A percentile compares a stretch with the other conserved stretches of the same genome.
phyloP scores from a whole-genome alignment of 2,113 vertebrate species.

The Sisor rabdophorus region DNA sequence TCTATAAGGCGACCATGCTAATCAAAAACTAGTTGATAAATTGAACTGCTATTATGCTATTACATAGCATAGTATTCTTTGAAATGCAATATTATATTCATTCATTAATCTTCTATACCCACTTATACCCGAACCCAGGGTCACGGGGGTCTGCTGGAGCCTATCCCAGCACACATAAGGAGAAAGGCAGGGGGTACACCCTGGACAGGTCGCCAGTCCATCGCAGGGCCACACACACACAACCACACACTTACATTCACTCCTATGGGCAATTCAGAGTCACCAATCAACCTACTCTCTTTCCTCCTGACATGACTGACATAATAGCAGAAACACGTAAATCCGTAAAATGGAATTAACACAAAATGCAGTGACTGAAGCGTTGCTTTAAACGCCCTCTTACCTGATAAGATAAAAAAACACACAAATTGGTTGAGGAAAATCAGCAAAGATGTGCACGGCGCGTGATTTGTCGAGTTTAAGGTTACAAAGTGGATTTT shows the following conservation, averaged over 20 bases:
- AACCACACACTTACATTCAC: too few species aligned
- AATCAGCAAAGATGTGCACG: conserved; percentile 33
- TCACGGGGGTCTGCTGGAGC: too few species aligned
- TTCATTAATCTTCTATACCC: too few species aligned
- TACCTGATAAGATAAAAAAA: conserved; percentile 47
- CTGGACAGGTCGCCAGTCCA: too few species aligned
- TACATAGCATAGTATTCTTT: background rate
- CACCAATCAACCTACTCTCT: too few species aligned
- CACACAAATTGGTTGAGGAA: conserved; percentile 48
- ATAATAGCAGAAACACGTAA: conserved; percentile 43
- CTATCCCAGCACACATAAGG: too few species aligned
- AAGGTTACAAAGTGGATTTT: conserved; percentile 39
- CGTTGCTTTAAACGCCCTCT: conserved; percentile 18
- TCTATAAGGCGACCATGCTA: too few species aligned
- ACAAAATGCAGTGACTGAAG: conserved; percentile 14
- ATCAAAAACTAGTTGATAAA: background rate
- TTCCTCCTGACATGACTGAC: conserved; percentile 47
- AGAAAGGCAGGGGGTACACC: too few species aligned
- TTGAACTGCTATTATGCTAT: background rate
- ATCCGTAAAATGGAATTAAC: conserved; percentile 49
- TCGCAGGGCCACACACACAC: too few species aligned
- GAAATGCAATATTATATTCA: too few species aligned
- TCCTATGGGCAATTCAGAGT: too few species aligned
- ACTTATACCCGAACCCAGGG: too few species aligned
- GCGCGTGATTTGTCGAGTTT: conserved; percentile 41